These are phyloP conservation scores for Himalopsyche kuldschensis DNA, from an alignment of 2,888 invertebrate genomes.

Conservation along the genomic window DNA sequence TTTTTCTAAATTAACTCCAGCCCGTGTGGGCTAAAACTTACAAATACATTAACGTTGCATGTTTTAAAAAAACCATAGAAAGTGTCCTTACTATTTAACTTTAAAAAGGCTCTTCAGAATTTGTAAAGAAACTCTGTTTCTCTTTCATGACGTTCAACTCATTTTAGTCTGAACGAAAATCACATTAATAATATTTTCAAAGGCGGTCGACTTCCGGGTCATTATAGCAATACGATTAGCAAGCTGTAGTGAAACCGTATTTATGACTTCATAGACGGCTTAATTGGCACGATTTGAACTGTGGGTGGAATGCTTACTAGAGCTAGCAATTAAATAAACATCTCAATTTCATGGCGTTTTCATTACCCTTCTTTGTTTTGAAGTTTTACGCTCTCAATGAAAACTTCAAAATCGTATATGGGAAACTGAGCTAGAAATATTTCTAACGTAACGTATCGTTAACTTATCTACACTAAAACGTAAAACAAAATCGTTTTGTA, in stretches of 20 bases:
- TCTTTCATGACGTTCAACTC: not conserved
- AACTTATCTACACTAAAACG: not conserved
- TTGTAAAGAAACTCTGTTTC: not conserved
- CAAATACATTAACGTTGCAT: not conserved
- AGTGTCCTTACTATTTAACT: not conserved
- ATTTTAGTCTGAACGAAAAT: not conserved
- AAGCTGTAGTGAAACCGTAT: not conserved
- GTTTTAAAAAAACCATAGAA: not conserved
- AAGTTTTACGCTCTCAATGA: not conserved
- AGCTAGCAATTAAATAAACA: constrained; percentile 16
- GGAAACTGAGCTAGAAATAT: not conserved
- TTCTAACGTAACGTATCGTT: not conserved
- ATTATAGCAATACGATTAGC: not conserved
- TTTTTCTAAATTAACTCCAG: too few species aligned
- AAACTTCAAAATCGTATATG: not conserved
- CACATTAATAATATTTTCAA: not conserved
- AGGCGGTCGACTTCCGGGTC: not conserved
- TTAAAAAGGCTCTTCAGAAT: not conserved
- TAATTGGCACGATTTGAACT: constrained; percentile 3
- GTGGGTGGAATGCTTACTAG: not conserved
- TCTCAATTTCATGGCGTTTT: constrained; percentile 11
- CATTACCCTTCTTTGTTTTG: not conserved
- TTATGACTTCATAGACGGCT: not conserved
- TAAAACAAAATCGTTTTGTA: too few species aligned
- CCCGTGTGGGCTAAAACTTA: not conserved